Base-by-base conservation (phyloP, 2,113 vertebrate genomes). In the Colossoma macropomum region DNA sequence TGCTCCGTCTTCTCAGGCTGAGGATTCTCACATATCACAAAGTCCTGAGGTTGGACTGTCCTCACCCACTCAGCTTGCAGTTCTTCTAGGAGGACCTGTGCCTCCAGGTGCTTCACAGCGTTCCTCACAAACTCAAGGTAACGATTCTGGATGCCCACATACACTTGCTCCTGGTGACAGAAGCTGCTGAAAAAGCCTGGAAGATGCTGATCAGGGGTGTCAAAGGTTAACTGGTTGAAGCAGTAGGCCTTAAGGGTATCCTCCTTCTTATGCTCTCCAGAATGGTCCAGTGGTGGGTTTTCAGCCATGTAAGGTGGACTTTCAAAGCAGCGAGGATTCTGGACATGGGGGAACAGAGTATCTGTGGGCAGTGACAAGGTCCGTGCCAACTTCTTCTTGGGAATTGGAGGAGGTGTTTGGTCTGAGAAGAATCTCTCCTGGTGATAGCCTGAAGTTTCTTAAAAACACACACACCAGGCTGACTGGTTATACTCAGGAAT, bases 401-500 rank as follows among this genome's bases (percentile, higher is more conserved):
- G 96, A 71, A 96, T 56, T 0, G 95, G 95, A 0, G 96, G 96
- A 8, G 96, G 94, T 17, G 71, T 87, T 38, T 54, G 72, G 10
- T 91, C 92, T 0, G 94, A 94, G 84, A 92, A 92, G 82, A 91
- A 91, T 54, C 92, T 89, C 77, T 27, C 59, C 80, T 86, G 86
- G 77, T 92, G 91, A 84, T 4, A 13, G 50, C 62, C 79, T 72
- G 48, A 81, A 30, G 21, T 68, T 21, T 17, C 63, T 66, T 32
- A 19, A 66, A 65, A 45, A 45, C 4, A 45, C 4, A n/a, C n/a
- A n/a, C n/a, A n/a, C n/a, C n/a, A n/a, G n/a, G n/a, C n/a, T n/a
- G n/a, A n/a, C n/a, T n/a, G n/a, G n/a, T n/a, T n/a, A n/a, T n/a
- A n/a, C n/a, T n/a, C n/a, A n/a, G n/a, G n/a, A n/a, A n/a, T n/a